Percentiles rank a stretch among this genome's conserved stretches.
phyloP scores from a whole-genome alignment of 2,888 invertebrate species.

The Clistopyga incitator region DNA sequence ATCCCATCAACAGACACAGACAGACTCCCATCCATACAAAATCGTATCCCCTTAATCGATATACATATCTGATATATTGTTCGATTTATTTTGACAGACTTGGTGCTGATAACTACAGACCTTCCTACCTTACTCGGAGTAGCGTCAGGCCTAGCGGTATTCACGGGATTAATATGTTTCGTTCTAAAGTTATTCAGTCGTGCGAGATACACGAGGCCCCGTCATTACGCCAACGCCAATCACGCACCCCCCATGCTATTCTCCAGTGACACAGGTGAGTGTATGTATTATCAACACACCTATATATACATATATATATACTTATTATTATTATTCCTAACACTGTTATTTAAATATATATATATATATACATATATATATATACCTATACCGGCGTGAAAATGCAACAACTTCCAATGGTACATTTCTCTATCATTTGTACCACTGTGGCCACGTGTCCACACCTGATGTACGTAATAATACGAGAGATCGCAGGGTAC shows the following conservation, averaged over 20 bases:
- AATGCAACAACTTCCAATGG: background rate
- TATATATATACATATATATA: conserved; percentile 14
- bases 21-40: background rate
- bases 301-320: conserved; percentile 4
- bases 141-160: conserved; percentile 93
- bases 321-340: conserved; percentile 8
- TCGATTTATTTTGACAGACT: conserved; percentile 86
- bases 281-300: conserved; percentile 58
- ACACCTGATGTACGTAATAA: conserved; percentile 49
- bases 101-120: conserved; percentile 93
- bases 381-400: background rate
- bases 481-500: conserved; percentile 25
- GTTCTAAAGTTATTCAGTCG: conserved; percentile 93
- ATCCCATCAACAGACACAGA: no score
- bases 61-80: conserved; percentile 30
- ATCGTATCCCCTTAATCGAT: background rate
- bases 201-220: conserved; percentile 87
- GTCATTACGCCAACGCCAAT: conserved; percentile 93
- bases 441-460: conserved; percentile 13
- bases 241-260: conserved; percentile 94
- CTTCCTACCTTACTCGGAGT: conserved; percentile 94
- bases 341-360: conserved; percentile 9
- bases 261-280: conserved; percentile 93
- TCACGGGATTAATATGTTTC: conserved; percentile 95
- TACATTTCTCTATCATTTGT: conserved; percentile 5